These are phyloP conservation scores for Perdita meconis DNA, from an alignment of 2,888 invertebrate genomes.

Conservation along the genomic window DNA sequence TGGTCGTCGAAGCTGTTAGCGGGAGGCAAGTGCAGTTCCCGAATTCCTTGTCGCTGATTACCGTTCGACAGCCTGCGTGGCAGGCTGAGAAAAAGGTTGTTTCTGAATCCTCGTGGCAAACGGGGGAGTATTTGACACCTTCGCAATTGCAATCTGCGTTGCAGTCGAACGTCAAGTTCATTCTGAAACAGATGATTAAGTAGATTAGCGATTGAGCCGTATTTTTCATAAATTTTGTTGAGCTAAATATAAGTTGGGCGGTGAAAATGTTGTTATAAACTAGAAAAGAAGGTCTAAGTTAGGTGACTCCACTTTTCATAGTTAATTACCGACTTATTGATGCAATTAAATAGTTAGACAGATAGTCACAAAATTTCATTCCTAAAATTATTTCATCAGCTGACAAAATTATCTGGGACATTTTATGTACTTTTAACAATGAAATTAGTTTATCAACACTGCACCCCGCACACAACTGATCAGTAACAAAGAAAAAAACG, in stretches of 20 bases:
- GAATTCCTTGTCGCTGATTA: conserved; percentile 78
- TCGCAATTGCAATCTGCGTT: conserved; percentile 87
- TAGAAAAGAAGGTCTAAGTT: too few relatives aligned
- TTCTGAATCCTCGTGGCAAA: conserved; percentile 86
- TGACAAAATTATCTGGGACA: too few relatives aligned
- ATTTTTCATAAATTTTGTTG: too few relatives aligned
- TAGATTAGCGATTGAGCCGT: too few relatives aligned
- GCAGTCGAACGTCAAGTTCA: conserved; percentile 86
- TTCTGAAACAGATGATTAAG: conserved; percentile 77
- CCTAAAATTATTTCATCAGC: too few relatives aligned
- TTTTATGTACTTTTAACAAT: too few relatives aligned
- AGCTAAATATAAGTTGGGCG: background rate
- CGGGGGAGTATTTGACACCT: conserved; percentile 87
- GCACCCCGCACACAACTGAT: background rate
- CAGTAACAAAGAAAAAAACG: conserved; percentile 16
- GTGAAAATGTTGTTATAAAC: too few relatives aligned
- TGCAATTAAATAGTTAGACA: too few relatives aligned
- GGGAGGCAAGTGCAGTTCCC: conserved; percentile 79
- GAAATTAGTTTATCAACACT: too few relatives aligned
- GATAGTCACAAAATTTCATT: too few relatives aligned
- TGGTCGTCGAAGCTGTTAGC: conserved; percentile 6
- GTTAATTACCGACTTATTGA: too few relatives aligned
- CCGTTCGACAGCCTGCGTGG: conserved; percentile 88
- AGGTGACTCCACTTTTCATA: too few relatives aligned
- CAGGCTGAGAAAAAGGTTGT: conserved; percentile 90